phyloP scores from a whole-genome alignment of 2,888 invertebrate species.

The Micoletzkya japonica region DNA sequence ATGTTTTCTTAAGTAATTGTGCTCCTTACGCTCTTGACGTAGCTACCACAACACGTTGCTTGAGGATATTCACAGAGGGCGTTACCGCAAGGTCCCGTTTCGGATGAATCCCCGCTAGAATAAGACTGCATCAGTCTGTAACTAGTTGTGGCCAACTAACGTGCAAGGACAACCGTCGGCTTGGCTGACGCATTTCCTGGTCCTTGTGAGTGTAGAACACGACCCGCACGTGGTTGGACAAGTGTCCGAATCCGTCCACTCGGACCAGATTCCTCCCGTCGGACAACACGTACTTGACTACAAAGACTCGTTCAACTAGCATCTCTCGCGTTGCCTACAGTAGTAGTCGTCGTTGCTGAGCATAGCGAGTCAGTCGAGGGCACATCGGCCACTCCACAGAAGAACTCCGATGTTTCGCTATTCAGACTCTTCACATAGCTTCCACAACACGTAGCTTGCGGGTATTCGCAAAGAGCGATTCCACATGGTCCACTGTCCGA shows the following conservation, averaged over 20 bases:
- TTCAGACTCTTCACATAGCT: constrained; percentile 35
- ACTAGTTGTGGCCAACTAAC: constrained; percentile 16
- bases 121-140: too few relatives aligned
- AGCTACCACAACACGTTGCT: constrained; percentile 40
- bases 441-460: constrained; percentile 40
- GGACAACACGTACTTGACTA: constrained; percentile 32
- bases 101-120: neutral
- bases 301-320: neutral
- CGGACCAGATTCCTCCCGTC: constrained; percentile 45
- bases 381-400: constrained; percentile 5
- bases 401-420: neutral
- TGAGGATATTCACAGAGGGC: constrained; percentile 38
- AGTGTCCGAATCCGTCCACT: constrained; percentile 36
- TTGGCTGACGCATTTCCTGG: constrained; percentile 31
- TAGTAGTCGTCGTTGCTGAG: neutral
- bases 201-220: constrained; percentile 32
- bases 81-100: constrained; percentile 31
- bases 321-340: neutral
- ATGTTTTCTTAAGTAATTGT: neutral
- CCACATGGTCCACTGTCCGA: constrained; percentile 13
- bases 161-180: constrained; percentile 34
- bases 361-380: neutral
- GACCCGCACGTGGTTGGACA: constrained; percentile 41
- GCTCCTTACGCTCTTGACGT: constrained; percentile 30
- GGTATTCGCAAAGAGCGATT: constrained; percentile 37